These are phyloP conservation scores for Gastracanthus pulcherrimus DNA, from an alignment of 2,888 invertebrate genomes.

Conservation along the genomic window DNA sequence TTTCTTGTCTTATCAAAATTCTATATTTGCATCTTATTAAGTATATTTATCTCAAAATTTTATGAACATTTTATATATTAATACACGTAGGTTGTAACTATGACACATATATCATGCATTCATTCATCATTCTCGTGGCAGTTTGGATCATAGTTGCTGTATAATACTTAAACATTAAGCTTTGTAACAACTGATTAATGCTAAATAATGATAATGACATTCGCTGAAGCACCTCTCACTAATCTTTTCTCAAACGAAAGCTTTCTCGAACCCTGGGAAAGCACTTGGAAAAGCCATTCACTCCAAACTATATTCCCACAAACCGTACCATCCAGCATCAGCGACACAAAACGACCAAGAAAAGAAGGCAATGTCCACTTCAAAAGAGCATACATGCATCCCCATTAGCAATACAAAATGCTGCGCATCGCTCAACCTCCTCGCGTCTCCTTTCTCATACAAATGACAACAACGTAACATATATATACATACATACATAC, in stretches of 20 bases:
- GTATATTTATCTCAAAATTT: neutral
- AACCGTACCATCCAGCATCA: no score
- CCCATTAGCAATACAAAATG: constrained; percentile 2
- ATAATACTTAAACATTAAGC: no score
- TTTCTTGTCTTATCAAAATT: neutral
- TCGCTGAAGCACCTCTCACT: no score
- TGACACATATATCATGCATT: neutral
- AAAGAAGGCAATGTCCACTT: neutral
- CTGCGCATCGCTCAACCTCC: neutral
- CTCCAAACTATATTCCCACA: no score
- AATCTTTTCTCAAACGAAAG: no score
- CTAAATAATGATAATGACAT: no score
- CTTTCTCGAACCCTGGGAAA: neutral
- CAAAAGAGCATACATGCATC: neutral
- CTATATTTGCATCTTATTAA: neutral
- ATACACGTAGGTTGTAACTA: no score
- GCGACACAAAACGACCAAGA: no score
- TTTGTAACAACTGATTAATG: no score
- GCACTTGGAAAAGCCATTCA: neutral
- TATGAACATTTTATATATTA: no score
- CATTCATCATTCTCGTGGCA: neutral
- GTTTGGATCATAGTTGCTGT: neutral
- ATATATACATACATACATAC: no score
- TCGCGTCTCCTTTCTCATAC: neutral
- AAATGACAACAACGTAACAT: no score